These are phyloP conservation scores for Trilocha varians DNA, from an alignment of 2,888 invertebrate genomes.

Conservation along the genomic window DNA sequence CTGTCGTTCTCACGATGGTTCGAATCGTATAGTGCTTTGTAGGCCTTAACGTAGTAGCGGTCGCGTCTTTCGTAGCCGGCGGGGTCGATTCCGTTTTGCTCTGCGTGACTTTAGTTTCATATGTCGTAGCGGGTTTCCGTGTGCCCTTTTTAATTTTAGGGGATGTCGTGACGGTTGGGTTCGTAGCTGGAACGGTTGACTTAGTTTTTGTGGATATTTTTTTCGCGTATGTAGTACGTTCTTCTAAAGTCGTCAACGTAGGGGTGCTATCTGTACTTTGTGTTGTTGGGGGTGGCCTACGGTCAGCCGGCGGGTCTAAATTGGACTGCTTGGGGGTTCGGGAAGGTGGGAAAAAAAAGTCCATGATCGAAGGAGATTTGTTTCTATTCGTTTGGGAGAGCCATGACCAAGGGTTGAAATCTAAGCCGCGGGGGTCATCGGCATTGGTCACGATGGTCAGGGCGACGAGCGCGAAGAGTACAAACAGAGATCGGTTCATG, in stretches of 20 bases:
- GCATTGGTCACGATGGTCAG: constrained; percentile 32
- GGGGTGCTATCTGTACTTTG: constrained; percentile 34
- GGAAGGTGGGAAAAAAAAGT: constrained; percentile 68
- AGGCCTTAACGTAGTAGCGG: constrained; percentile 51
- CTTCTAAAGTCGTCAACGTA: constrained; percentile 48
- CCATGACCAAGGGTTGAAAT: constrained; percentile 68
- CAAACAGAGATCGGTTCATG: constrained; percentile 51
- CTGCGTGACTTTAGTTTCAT: constrained; percentile 46
- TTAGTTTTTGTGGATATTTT: constrained; percentile 57
- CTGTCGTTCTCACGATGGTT: constrained; percentile 53
- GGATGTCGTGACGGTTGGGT: constrained; percentile 45
- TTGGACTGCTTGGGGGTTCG: constrained; percentile 66
- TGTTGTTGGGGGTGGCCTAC: constrained; percentile 42
- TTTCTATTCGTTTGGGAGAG: constrained; percentile 49
- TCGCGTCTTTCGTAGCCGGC: constrained; percentile 38
- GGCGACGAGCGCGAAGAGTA: constrained; percentile 55
- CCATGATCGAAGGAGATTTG: constrained; percentile 64
- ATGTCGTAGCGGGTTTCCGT: constrained; percentile 48
- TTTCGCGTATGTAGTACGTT: constrained; percentile 53
- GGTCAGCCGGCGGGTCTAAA: constrained; percentile 56
- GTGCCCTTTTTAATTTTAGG: constrained; percentile 56
- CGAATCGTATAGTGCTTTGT: constrained; percentile 72
- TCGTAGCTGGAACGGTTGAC: constrained; percentile 47
- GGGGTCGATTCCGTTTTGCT: constrained; percentile 40
- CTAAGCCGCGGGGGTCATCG: constrained; percentile 51